These are phyloP conservation scores for Calephelis nemesis DNA, from an alignment of 1,140 invertebrate species.

Conservation along the genomic window DNA sequence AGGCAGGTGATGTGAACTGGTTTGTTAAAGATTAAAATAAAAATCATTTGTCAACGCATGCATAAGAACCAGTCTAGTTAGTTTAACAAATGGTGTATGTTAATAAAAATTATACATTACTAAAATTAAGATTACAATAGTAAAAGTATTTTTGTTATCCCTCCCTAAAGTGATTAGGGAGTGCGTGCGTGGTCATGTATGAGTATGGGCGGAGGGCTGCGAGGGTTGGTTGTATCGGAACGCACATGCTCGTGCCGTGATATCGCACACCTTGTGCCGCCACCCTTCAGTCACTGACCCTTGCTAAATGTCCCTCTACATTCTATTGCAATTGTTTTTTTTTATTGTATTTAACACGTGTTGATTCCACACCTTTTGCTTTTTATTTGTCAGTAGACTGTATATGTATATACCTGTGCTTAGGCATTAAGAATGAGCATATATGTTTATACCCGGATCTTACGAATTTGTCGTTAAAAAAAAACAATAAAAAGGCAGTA, in stretches of 20 bases:
- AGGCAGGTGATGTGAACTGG: neutral
- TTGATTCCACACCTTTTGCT: conserved; percentile 1
- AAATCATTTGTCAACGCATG: neutral
- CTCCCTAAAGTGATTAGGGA: conserved; percentile 45
- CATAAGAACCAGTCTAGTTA: neutral
- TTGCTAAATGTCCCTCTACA: conserved; percentile 47
- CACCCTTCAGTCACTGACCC: conserved; percentile 64
- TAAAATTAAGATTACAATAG: neutral
- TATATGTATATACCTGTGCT: neutral
- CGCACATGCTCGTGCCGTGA: conserved; percentile 68
- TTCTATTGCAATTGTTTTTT: conserved; percentile 48
- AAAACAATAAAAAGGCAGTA: too few species aligned
- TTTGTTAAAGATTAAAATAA: neutral
- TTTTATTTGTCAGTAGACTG: neutral
- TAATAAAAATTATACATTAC: neutral
- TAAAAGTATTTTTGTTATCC: neutral
- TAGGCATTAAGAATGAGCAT: neutral
- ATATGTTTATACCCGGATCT: neutral
- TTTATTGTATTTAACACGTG: conserved; percentile 25
- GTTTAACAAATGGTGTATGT: neutral
- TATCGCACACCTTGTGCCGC: conserved; percentile 69
- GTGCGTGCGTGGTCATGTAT: conserved; percentile 48
- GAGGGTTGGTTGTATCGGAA: conserved; percentile 60
- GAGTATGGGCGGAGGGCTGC: conserved; percentile 42
- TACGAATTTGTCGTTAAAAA: too few species aligned